Percentiles rank a stretch among this genome's conserved stretches.
These are phyloP conservation scores for Bombus superbus DNA, from an alignment of 1,140 invertebrate species.

Conservation along the genomic window DNA sequence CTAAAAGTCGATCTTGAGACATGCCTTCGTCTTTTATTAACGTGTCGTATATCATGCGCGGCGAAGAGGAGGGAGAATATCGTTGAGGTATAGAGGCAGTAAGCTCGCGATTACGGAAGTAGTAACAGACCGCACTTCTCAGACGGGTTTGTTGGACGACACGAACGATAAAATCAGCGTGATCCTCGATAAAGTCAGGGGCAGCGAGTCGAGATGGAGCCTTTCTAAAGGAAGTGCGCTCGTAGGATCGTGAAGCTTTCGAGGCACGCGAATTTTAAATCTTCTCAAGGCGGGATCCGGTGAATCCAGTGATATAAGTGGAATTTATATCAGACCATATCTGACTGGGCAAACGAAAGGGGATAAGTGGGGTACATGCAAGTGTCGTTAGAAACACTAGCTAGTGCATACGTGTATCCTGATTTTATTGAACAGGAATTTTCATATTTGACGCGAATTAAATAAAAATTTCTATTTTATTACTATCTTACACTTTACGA, in stretches of 20 bases:
- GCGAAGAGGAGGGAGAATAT: too few species aligned
- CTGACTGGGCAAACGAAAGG: slow-evolving; percentile 9
- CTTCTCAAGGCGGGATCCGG: slow-evolving; percentile 46
- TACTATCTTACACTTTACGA: too few species aligned
- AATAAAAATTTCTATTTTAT: not conserved
- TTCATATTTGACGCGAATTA: not conserved
- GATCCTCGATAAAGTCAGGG: slow-evolving; percentile 2
- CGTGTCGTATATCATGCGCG: not conserved
- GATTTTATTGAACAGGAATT: not conserved
- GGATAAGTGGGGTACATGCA: not conserved
- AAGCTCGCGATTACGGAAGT: slow-evolving; percentile 36
- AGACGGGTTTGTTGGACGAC: not conserved
- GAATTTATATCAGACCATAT: slow-evolving; percentile 53
- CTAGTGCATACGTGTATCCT: not conserved
- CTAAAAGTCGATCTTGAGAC: not conserved
- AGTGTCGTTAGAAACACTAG: not conserved
- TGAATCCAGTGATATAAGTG: slow-evolving; percentile 55
- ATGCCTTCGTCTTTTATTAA: not conserved
- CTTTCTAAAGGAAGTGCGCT: slow-evolving; percentile 27
- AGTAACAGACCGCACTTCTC: slow-evolving; percentile 24
- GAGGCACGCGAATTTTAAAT: slow-evolving; percentile 59
- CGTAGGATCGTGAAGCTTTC: slow-evolving; percentile 32
- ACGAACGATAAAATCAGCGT: slow-evolving; percentile 29
- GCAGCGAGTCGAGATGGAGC: slow-evolving; percentile 10
- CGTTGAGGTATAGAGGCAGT: not conserved